Evolutionary conservation across 2,888 invertebrate species (phyloP).

Genomic region (Trichogramma dendrolimi): DNA sequence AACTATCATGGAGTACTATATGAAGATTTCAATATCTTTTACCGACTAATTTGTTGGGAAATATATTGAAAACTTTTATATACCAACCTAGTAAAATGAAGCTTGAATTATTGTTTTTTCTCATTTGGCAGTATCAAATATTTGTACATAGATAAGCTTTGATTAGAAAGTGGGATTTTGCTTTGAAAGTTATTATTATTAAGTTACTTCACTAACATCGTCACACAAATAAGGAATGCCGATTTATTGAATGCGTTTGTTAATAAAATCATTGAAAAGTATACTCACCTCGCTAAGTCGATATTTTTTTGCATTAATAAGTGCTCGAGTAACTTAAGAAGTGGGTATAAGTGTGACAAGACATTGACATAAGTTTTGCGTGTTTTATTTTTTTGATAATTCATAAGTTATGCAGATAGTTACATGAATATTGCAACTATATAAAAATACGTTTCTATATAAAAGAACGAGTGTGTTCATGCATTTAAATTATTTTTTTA

Average conservation of each 20-base stretch:
- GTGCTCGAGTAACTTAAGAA: slow-evolving; percentile 41
- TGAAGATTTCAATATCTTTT: too few relatives aligned
- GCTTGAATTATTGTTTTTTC: too few relatives aligned
- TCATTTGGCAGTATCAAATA: too few relatives aligned
- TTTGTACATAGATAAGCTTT: too few relatives aligned
- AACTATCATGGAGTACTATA: too few relatives aligned
- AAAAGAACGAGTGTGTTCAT: slow-evolving; percentile 8
- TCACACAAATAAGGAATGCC: slow-evolving; percentile 14
- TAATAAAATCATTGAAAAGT: slow-evolving; percentile 2
- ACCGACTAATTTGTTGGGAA: too few relatives aligned
- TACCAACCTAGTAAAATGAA: too few relatives aligned
- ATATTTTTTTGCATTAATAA: slow-evolving; percentile 25
- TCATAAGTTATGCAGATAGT: slow-evolving; percentile 37
- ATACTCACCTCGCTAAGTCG: slow-evolving; percentile 28
- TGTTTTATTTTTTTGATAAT: background rate
- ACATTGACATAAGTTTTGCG: slow-evolving; percentile 32
- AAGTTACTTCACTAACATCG: slow-evolving; percentile 16
- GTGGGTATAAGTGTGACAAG: slow-evolving; percentile 52
- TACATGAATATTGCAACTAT: background rate
- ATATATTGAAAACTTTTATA: too few relatives aligned
- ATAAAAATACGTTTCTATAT: background rate
- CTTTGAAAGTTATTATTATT: too few relatives aligned
- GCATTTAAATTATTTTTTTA: slow-evolving; percentile 28
- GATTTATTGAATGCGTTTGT: slow-evolving; percentile 3
- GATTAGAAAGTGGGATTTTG: too few relatives aligned